Evolutionary conservation across 2,113 vertebrate genomes (phyloP).

Genomic region (Ammodramus savannarum): DNA sequence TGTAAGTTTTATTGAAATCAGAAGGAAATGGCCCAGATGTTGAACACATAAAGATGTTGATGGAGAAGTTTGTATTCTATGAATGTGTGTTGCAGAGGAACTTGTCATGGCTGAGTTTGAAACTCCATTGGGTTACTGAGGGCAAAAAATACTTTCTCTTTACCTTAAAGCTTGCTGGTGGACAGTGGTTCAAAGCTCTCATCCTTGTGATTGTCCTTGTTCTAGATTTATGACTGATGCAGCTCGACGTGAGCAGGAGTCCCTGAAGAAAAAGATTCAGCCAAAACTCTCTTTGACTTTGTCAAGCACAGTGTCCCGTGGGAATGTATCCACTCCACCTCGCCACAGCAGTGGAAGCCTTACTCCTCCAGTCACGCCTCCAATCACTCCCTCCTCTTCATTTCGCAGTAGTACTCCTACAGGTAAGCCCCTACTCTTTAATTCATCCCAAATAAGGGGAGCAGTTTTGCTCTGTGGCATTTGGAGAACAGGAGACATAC

Average conservation of each 20-base stretch:
- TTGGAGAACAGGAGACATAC: neutral
- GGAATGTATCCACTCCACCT: constrained; percentile 90
- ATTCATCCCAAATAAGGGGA: neutral
- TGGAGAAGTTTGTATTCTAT: neutral
- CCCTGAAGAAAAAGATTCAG: constrained; percentile 93
- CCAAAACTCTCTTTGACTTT: constrained; percentile 91
- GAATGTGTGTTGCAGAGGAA: neutral
- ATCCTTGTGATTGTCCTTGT: neutral
- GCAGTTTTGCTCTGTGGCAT: neutral
- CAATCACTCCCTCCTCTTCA: constrained; percentile 96
- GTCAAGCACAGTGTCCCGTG: constrained; percentile 85
- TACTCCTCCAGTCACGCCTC: constrained; percentile 96
- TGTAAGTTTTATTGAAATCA: neutral
- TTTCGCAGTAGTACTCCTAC: constrained; percentile 97
- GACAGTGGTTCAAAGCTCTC: neutral
- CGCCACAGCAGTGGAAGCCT: constrained; percentile 96
- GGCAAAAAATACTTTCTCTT: neutral
- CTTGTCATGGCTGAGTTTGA: neutral
- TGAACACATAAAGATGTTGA: neutral
- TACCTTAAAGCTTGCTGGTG: neutral
- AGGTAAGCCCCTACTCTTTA: constrained; percentile 73
- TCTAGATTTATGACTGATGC: constrained; percentile 97
- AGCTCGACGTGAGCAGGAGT: constrained; percentile 91
- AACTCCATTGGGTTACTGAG: neutral
- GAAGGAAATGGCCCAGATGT: neutral